Conservation (phyloP, 2,113 vertebrate genomes). For the Sinocyclocheilus anshuiensis region DNA sequence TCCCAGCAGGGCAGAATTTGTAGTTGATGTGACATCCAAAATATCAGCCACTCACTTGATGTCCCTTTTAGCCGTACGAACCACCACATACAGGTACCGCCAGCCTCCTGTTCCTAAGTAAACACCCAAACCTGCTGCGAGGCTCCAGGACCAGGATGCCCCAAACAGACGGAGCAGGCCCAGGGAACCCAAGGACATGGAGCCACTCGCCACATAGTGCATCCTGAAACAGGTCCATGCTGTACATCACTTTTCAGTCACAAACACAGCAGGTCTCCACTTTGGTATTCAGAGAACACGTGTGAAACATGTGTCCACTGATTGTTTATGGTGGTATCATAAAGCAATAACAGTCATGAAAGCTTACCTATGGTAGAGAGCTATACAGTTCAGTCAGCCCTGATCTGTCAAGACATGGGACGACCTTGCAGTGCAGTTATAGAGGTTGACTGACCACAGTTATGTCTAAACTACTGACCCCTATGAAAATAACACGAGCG, state of each 20-base stretch:
- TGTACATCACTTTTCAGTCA: neutral
- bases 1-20: no score
- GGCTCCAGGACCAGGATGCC: conserved; percentile 86
- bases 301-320: neutral
- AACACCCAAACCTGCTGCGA: conserved; percentile 80
- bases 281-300: no score
- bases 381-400: neutral
- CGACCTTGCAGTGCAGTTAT: conserved; percentile 46
- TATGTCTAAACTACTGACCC: conserved; percentile 14
- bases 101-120: conserved; percentile 86
- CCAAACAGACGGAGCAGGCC: conserved; percentile 80
- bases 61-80: conserved; percentile 82
- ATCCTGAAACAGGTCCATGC: conserved; percentile 64
- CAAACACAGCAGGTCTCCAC: neutral
- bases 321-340: neutral
- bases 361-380: conserved; percentile 6
- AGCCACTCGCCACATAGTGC: conserved; percentile 75
- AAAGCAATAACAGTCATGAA: neutral
- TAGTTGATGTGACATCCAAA: neutral
- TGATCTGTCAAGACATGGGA: conserved; percentile 32
- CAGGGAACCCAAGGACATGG: conserved; percentile 76
- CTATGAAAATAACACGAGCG: neutral
- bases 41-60: conserved; percentile 77
- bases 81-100: conserved; percentile 85
- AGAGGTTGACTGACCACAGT: conserved; percentile 31